Base-by-base conservation (phyloP, 2,113 vertebrate species). In the Lepisosteus osseus region DNA sequence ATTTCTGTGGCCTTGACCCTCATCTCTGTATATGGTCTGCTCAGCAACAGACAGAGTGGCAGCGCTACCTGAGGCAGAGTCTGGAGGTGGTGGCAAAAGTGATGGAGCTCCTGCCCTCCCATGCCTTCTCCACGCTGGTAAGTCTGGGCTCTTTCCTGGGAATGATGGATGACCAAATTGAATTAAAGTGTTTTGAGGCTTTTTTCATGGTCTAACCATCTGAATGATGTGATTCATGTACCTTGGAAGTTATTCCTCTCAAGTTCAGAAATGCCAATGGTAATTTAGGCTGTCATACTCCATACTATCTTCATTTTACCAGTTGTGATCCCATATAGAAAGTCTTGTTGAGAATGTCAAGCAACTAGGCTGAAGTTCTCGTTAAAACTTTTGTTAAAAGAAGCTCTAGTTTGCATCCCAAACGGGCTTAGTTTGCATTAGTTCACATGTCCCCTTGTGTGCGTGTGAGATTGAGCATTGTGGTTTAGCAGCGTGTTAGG, bases 1-100 rank as follows among this genome's bases (percentile, higher is more conserved):
- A 29, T 29, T 29, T 29, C 29, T 29, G 29, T 29, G 29, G 47
- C 9, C 9, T 5, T 9, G 47, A 51, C 9, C 47, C 47, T 51
- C 5, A 51, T 6, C 47, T 51, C 47, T 51, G 73, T 14, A 13
- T 80, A 77, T 81, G 66, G 74, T 87, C 61, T 75, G 81, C 6
- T 11, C 86, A 99, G 97, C 95, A 98, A 92, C 97, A 98, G 81
- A 99, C 97, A 0, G 97, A 99, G 83, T 99, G 97, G 97, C 97
- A 99, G 86, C 93, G 93, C 84, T 99, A 98, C 90, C 88, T 99
- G 83, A 95, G 96, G 84, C 97, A 98, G 92, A 99, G 97, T 90
- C 84, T 99, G 87, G 97, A 99, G 80, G 96, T 99, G 14, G 96
- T 99, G 85, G 95, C 97, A 86, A 98, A 94, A 90, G 97, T 99